phyloP scores from a whole-genome alignment of 2,113 vertebrate species.

The Cettia cetti region DNA sequence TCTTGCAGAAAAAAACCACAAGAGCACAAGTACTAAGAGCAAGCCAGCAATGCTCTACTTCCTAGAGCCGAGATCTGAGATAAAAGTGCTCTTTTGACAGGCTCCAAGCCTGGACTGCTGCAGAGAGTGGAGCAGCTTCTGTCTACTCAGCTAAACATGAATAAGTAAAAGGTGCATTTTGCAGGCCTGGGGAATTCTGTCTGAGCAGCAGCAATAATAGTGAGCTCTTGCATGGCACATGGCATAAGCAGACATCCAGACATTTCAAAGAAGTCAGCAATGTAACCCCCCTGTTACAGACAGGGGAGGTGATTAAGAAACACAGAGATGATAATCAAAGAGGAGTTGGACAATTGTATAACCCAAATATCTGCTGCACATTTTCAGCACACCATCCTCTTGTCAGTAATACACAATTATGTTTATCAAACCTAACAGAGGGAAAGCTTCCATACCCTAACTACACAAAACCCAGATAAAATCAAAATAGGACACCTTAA shows the following conservation, averaged over 20 bases:
- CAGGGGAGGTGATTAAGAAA: background rate
- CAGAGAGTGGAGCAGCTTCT: background rate
- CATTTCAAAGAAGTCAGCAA: background rate
- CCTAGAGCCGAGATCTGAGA: background rate
- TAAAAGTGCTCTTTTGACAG: background rate
- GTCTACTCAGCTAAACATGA: background rate
- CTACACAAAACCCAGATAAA: background rate
- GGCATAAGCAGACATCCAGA: background rate
- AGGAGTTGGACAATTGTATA: background rate
- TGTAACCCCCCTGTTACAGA: background rate
- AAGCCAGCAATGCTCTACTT: background rate
- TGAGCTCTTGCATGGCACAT: accelerated
- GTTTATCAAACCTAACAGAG: background rate
- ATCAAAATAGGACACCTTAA: background rate
- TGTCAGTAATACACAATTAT: background rate
- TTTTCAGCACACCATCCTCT: background rate
- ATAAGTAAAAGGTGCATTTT: background rate
- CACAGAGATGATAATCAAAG: background rate
- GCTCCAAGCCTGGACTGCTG: background rate
- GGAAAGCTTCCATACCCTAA: background rate
- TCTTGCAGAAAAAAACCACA: background rate
- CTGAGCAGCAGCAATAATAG: background rate
- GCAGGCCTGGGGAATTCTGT: background rate
- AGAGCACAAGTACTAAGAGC: background rate
- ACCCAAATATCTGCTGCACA: background rate